These are phyloP conservation scores for Heteractis magnifica DNA, from an alignment of 92 coral and sea anemone species.

Conservation along the genomic window DNA sequence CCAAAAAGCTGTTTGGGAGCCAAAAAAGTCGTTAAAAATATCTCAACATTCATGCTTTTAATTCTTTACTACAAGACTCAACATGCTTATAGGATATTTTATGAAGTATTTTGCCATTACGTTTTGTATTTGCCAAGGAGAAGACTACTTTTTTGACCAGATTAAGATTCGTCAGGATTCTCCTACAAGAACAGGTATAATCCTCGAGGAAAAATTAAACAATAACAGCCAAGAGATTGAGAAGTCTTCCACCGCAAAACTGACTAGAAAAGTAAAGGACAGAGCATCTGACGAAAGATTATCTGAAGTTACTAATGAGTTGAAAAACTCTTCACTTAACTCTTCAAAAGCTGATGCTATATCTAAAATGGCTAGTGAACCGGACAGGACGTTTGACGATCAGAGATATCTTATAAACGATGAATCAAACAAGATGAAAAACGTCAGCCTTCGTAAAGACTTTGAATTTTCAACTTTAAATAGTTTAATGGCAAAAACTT, in stretches of 20 bases:
- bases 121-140: background rate
- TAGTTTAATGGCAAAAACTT: background rate
- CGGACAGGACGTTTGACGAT: background rate
- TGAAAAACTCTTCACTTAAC: background rate
- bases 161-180: background rate
- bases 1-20: no score
- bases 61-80: background rate
- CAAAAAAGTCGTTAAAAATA: no score
- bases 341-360: background rate
- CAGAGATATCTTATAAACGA: background rate
- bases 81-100: background rate
- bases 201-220: background rate
- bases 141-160: background rate
- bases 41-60: no score
- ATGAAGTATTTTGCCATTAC: background rate
- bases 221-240: background rate
- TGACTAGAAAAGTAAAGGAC: background rate
- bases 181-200: background rate
- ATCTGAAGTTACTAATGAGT: background rate
- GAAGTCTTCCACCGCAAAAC: background rate
- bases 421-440: background rate
- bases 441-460: background rate
- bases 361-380: background rate
- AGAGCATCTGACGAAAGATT: background rate
- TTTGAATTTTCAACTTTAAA: background rate